These are phyloP conservation scores for Prionailurus viverrinus DNA, from an alignment of 2,113 vertebrate species.

Conservation along the genomic window DNA sequence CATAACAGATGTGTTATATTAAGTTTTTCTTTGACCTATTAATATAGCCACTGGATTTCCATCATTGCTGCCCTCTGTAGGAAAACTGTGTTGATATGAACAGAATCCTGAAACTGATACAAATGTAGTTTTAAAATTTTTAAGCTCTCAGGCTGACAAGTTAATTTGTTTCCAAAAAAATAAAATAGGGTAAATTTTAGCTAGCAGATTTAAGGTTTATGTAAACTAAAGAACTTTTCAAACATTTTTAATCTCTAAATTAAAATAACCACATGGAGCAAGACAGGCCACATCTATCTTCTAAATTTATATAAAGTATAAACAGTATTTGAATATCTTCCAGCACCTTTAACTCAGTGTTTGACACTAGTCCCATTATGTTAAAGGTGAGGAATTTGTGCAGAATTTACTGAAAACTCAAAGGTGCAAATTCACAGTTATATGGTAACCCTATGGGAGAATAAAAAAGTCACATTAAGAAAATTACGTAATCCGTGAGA, in stretches of 20 bases:
- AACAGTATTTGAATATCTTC: not conserved
- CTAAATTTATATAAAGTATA: not conserved
- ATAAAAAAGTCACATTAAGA: not conserved
- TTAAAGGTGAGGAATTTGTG: not conserved
- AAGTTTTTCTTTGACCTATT: not conserved
- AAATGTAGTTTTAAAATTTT: not conserved
- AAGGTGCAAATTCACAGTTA: not conserved
- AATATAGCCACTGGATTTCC: not conserved
- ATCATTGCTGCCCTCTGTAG: not conserved
- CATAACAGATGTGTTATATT: rapidly evolving
- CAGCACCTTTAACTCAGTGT: not conserved
- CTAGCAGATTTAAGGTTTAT: not conserved
- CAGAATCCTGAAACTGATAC: not conserved
- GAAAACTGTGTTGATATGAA: not conserved
- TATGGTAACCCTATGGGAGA: not conserved
- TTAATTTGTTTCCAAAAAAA: not conserved
- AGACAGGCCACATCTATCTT: not conserved
- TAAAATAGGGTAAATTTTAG: constrained; percentile 10
- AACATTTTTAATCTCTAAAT: constrained; percentile 4
- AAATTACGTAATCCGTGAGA: not conserved
- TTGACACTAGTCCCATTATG: not conserved
- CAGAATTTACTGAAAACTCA: not conserved
- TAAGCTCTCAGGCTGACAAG: not conserved
- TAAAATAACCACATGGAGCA: not conserved
- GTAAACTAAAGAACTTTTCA: constrained; percentile 31